phyloP scores from a whole-genome alignment of 2,888 invertebrate genomes.

The Mystacides longicornis region DNA sequence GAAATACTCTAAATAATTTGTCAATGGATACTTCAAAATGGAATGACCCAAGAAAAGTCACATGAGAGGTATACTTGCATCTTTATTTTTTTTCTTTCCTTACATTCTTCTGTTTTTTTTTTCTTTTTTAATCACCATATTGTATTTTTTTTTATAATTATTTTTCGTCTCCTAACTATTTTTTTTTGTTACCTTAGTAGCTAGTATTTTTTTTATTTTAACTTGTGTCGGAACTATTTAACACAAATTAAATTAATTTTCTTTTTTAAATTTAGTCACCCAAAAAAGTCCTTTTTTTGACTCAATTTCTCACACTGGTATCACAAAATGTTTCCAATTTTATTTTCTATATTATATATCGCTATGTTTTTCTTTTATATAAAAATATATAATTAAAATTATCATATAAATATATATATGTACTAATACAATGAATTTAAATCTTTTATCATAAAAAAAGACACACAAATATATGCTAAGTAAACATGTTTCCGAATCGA shows the following conservation, averaged over 20 bases:
- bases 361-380: not conserved
- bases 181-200: constrained; percentile 18
- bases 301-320: constrained; percentile 1
- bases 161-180: constrained; percentile 27
- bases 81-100: not conserved
- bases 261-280: too few relatives aligned
- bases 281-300: not conserved
- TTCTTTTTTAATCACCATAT: not conserved
- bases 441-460: not conserved
- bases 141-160: constrained; percentile 30
- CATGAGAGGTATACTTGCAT: not conserved
- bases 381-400: not conserved
- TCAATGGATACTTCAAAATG: constrained; percentile 20
- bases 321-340: too few relatives aligned
- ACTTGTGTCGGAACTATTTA: not conserved
- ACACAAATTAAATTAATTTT: not conserved
- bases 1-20: not conserved
- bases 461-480: constrained; percentile 1
- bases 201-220: constrained; percentile 3
- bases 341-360: too few relatives aligned
- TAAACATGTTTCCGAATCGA: not conserved
- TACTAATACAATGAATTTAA: not conserved
- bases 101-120: not conserved
- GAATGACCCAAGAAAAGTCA: constrained; percentile 26
- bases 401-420: not conserved